Percentiles rank a stretch among this genome's conserved stretches.
These are phyloP conservation scores for Caenorhabditis parvicauda DNA, from an alignment of 2,888 invertebrate genomes.

Conservation along the genomic window DNA sequence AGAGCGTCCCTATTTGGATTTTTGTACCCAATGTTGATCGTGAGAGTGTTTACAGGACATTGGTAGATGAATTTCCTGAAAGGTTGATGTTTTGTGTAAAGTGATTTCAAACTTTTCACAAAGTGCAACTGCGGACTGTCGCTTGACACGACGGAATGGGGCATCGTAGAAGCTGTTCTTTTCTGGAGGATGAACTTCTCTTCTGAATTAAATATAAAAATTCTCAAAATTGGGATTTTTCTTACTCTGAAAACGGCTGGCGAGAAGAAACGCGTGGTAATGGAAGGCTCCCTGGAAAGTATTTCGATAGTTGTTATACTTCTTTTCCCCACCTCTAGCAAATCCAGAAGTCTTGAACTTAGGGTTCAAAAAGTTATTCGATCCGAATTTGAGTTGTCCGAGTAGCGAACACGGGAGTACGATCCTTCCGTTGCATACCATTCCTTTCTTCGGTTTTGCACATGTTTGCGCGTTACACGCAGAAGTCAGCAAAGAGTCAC, in stretches of 20 bases:
- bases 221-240: too few species aligned
- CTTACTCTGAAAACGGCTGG: not conserved
- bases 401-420: conserved; percentile 57
- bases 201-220: conserved; percentile 7
- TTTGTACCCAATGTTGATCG: conserved; percentile 52
- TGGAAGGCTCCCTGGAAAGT: conserved; percentile 23
- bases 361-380: conserved; percentile 31
- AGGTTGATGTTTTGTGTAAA: conserved; percentile 22
- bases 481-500: conserved; percentile 32
- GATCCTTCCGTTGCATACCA: conserved; percentile 45
- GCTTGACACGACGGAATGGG: conserved; percentile 10
- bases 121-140: conserved; percentile 21
- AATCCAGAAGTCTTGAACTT: conserved; percentile 26
- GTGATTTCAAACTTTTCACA: conserved; percentile 26
- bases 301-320: not conserved
- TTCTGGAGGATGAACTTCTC: conserved; percentile 28
- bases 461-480: conserved; percentile 51
- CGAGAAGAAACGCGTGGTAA: conserved; percentile 22
- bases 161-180: conserved; percentile 10
- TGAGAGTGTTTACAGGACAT: conserved; percentile 57
- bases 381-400: conserved; percentile 52
- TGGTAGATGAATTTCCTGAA: conserved; percentile 55
- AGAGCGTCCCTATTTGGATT: conserved; percentile 14
- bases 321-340: conserved; percentile 12
- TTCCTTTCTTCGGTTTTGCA: conserved; percentile 31